Evolutionary conservation across 2,888 invertebrate genomes (phyloP).

Genomic region (Pandemis corylana): DNA sequence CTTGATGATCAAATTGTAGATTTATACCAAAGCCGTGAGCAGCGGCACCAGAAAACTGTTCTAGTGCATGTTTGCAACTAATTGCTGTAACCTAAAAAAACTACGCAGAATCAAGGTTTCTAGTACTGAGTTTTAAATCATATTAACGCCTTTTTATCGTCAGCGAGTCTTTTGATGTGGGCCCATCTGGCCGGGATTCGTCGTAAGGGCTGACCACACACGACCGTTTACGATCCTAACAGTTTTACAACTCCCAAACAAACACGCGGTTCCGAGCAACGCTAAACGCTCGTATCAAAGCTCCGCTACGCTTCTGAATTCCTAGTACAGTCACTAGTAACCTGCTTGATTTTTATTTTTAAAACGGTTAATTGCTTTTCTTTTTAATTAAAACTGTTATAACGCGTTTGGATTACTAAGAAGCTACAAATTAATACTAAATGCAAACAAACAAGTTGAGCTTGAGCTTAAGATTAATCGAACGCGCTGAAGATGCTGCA

Average conservation of each 20-base stretch:
- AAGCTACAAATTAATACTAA: constrained; percentile 24
- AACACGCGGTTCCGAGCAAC: constrained; percentile 80
- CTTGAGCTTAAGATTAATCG: not conserved
- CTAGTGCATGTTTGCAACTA: not conserved
- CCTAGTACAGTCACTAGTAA: constrained; percentile 58
- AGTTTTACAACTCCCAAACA: constrained; percentile 82
- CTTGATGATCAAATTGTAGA: not conserved
- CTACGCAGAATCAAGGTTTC: constrained; percentile 46
- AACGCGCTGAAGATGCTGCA: not conserved
- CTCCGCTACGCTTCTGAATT: constrained; percentile 70
- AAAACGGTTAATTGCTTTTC: constrained; percentile 36
- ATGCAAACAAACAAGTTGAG: constrained; percentile 10
- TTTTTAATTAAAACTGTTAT: constrained; percentile 21
- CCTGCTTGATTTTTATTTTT: constrained; percentile 28
- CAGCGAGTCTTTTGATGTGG: constrained; percentile 77
- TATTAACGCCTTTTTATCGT: constrained; percentile 81
- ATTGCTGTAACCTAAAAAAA: constrained; percentile 23
- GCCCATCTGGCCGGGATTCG: constrained; percentile 82
- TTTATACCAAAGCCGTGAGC: not conserved
- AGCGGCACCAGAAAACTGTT: not conserved
- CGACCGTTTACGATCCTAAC: constrained; percentile 81
- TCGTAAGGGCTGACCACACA: constrained; percentile 85
- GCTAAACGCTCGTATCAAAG: constrained; percentile 78
- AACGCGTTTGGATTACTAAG: not conserved
- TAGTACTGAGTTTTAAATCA: constrained; percentile 76